phyloP scores from a whole-genome alignment of 2,888 invertebrate species.

The Seira sanloemensis region DNA sequence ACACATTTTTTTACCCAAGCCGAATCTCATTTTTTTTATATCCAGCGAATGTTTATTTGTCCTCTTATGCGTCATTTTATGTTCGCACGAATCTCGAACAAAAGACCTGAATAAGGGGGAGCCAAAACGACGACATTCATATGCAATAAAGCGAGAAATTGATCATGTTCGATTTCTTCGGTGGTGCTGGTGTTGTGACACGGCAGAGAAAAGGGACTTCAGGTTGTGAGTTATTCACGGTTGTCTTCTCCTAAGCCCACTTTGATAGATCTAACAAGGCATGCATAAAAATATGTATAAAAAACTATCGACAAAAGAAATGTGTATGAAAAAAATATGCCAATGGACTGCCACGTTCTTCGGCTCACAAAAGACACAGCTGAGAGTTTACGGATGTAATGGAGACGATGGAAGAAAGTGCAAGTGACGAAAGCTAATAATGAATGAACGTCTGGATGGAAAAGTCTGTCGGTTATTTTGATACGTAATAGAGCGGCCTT shows the following conservation, averaged over 20 bases:
- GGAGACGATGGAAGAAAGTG: conserved; percentile 31
- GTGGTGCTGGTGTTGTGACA: conserved; percentile 53
- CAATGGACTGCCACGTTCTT: conserved; percentile 8
- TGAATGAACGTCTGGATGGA: conserved; percentile 27
- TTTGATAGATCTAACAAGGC: conserved; percentile 59
- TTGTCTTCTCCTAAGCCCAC: conserved; percentile 35
- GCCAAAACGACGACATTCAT: conserved; percentile 64
- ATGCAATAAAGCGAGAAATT: conserved; percentile 71
- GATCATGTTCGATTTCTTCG: conserved; percentile 69
- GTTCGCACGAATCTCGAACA: conserved; percentile 35
- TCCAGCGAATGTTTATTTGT: conserved; percentile 43
- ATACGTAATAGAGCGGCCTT: conserved; percentile 24
- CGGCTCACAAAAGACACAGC: too few species aligned
- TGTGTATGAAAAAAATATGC: background rate
- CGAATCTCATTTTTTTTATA: background rate
- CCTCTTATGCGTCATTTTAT: conserved; percentile 37
- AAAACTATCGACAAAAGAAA: conserved; percentile 30
- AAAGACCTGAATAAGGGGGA: conserved; percentile 53
- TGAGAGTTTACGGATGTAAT: too few species aligned
- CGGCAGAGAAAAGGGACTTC: conserved; percentile 41
- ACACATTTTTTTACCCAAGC: background rate
- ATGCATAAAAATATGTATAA: conserved; percentile 39
- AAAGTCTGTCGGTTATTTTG: conserved; percentile 37
- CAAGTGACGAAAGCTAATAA: conserved; percentile 59
- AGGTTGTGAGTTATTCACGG: conserved; percentile 30